A percentile compares a stretch with the other conserved stretches of the same genome.
These are phyloP conservation scores for Anthopleura xanthogrammica DNA, from an alignment of 92 coral and sea anemone species.

Conservation along the genomic window DNA sequence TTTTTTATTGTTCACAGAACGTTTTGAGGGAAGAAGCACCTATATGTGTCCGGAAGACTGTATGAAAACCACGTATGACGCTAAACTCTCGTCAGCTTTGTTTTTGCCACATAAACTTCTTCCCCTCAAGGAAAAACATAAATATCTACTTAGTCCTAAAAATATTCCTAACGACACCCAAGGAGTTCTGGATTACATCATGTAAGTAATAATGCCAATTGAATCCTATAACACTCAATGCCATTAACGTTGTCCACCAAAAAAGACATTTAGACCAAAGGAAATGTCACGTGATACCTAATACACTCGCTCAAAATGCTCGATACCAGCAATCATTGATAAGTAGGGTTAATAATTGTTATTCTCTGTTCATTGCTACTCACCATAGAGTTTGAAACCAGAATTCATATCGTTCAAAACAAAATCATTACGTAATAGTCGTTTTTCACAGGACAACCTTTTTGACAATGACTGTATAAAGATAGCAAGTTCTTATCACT, in stretches of 20 bases:
- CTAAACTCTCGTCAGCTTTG: constrained; percentile 64
- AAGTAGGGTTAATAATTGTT: no score
- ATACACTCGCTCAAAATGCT: no score
- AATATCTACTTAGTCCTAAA: constrained; percentile 23
- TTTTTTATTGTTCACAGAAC: constrained; percentile 36
- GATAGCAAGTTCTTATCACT: background rate
- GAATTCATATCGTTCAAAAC: no score
- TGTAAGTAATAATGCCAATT: constrained; percentile 34
- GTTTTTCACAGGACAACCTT: no score
- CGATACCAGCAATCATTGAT: no score
- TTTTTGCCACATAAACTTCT: constrained; percentile 68
- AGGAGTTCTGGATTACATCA: constrained; percentile 38
- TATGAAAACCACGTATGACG: constrained; percentile 40
- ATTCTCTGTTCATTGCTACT: no score
- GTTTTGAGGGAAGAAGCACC: constrained; percentile 45
- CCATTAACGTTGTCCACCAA: no score
- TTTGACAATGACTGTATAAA: background rate
- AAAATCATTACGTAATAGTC: no score
- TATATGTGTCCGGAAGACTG: constrained; percentile 81
- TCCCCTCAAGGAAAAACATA: constrained; percentile 38
- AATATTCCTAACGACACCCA: constrained; percentile 58
- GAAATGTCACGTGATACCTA: no score
- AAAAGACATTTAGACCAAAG: no score
- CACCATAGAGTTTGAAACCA: no score
- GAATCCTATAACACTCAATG: background rate